Conservation (phyloP, 1,140 invertebrate species). For the Frieseomelitta varia region DNA sequence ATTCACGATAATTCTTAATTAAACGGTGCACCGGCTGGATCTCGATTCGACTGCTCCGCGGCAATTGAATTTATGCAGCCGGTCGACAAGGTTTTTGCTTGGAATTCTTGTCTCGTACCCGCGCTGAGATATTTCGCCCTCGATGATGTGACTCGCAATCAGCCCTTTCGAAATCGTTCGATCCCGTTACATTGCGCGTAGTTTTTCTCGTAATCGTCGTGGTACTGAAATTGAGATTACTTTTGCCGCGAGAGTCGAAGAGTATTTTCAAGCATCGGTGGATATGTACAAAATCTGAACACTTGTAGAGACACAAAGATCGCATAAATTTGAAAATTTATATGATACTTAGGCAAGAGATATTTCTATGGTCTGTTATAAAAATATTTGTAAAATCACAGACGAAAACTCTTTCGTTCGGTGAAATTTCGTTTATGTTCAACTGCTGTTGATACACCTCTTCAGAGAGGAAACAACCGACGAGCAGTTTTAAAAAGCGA, state of each 20-base stretch:
- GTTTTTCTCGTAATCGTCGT: too few species aligned
- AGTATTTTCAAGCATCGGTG: too few species aligned
- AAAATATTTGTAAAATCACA: neutral
- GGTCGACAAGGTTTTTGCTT: constrained; percentile 39
- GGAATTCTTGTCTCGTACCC: constrained; percentile 14
- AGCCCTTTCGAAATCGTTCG: neutral
- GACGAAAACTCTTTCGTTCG: too few species aligned
- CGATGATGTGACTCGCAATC: too few species aligned
- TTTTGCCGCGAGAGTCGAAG: neutral
- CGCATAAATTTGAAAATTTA: too few species aligned
- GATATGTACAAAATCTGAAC: too few species aligned
- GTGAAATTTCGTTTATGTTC: neutral
- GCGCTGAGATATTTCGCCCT: neutral
- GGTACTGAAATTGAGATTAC: too few species aligned
- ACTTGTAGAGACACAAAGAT: too few species aligned
- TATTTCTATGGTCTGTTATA: too few species aligned
- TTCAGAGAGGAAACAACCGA: neutral
- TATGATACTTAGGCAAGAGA: too few species aligned
- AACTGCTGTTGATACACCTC: neutral
- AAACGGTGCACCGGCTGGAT: constrained; percentile 50
- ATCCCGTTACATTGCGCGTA: neutral
- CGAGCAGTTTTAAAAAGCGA: neutral
- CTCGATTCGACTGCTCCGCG: constrained; percentile 52
- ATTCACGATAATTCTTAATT: constrained; percentile 64
- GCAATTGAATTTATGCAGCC: constrained; percentile 50